phyloP scores from a whole-genome alignment of 1,140 invertebrate genomes.

The Leptopilina clavipes region DNA sequence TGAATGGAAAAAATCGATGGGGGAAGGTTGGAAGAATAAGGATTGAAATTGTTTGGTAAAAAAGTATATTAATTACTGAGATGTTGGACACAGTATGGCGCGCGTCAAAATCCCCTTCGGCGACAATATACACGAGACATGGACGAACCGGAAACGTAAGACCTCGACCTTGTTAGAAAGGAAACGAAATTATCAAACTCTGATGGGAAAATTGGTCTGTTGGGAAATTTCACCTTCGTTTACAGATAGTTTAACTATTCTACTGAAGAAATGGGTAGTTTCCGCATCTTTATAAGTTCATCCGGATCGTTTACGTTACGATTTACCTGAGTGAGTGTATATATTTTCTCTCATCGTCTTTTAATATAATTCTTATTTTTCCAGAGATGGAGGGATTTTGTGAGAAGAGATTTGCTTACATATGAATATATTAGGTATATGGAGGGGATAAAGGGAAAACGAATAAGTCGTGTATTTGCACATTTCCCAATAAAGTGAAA shows the following conservation, averaged over 20 bases:
- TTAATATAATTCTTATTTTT: too few relatives aligned
- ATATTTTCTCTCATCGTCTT: neutral
- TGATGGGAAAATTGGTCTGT: constrained; percentile 62
- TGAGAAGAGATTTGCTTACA: constrained; percentile 1
- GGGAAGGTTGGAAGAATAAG: neutral
- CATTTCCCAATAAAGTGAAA: constrained; percentile 74
- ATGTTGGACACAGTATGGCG: constrained; percentile 67
- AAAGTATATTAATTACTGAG: constrained; percentile 44
- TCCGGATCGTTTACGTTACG: too few relatives aligned
- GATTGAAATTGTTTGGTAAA: constrained; percentile 40
- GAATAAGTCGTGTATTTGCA: constrained; percentile 64
- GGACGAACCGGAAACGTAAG: constrained; percentile 63
- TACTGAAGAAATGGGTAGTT: too few relatives aligned
- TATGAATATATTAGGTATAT: neutral
- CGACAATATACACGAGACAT: constrained; percentile 46
- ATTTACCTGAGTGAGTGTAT: too few relatives aligned
- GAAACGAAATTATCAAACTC: constrained; percentile 68
- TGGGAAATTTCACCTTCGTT: constrained; percentile 58
- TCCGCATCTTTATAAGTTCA: too few relatives aligned
- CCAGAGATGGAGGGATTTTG: neutral
- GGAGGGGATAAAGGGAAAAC: neutral
- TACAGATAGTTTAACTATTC: constrained; percentile 23
- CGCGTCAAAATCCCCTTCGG: constrained; percentile 56
- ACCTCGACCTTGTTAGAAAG: constrained; percentile 56
- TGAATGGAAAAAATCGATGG: neutral